These are phyloP conservation scores for Toxotes chatareus DNA, from an alignment of 2,113 vertebrate species.

Conservation along the genomic window DNA sequence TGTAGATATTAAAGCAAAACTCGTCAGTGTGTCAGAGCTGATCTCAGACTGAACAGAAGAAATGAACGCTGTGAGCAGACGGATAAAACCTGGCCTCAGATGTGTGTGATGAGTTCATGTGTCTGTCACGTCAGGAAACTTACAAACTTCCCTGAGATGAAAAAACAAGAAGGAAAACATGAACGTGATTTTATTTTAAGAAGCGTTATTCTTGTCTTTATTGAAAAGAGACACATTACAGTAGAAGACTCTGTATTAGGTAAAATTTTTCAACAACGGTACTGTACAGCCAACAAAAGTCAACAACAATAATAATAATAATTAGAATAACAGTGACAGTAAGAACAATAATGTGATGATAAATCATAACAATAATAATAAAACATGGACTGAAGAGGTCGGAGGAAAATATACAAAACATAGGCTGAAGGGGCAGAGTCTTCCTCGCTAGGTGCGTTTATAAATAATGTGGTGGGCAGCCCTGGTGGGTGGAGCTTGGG, in stretches of 20 bases:
- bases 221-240: slow-evolving; percentile 94
- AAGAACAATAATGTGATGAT: slow-evolving; percentile 78
- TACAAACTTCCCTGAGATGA: too few relatives aligned
- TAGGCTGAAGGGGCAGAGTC: slow-evolving; percentile 72
- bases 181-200: slow-evolving; percentile 63
- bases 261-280: slow-evolving; percentile 87
- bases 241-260: slow-evolving; percentile 88
- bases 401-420: slow-evolving; percentile 58
- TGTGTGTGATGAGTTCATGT: too few relatives aligned
- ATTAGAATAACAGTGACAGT: slow-evolving; percentile 79
- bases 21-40: too few relatives aligned
- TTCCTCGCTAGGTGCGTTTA: slow-evolving; percentile 82
- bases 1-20: too few relatives aligned
- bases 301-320: slow-evolving; percentile 76
- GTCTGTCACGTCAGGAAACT: too few relatives aligned
- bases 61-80: too few relatives aligned
- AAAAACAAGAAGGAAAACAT: too few relatives aligned
- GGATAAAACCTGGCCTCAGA: slow-evolving; percentile 74
- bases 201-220: slow-evolving; percentile 90
- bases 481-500: slow-evolving; percentile 57
- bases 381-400: slow-evolving; percentile 53
- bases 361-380: slow-evolving; percentile 59
- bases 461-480: slow-evolving; percentile 87
- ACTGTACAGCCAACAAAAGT: slow-evolving; percentile 92
- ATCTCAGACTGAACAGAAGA: too few relatives aligned